These are phyloP conservation scores for Megaustenia siamemsis DNA, from an alignment of 2,888 invertebrate genomes.

Conservation along the genomic window DNA sequence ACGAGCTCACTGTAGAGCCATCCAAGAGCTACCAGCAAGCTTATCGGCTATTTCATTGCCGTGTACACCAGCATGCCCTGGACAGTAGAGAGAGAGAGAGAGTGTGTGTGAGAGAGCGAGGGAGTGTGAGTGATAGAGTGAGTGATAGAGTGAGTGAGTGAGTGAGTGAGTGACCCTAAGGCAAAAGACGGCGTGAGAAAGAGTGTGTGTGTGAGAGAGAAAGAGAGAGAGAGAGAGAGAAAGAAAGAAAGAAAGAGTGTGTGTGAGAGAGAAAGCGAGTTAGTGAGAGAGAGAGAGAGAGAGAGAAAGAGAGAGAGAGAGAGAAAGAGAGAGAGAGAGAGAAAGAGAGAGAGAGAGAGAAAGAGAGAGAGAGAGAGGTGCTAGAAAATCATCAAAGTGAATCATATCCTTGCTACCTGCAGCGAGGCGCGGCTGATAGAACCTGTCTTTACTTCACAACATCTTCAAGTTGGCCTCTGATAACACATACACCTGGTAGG, in stretches of 20 bases:
- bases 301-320: neutral
- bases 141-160: no score
- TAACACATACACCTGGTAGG: no score
- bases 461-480: no score
- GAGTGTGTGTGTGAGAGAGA: neutral
- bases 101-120: neutral
- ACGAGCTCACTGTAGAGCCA: no score
- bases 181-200: neutral
- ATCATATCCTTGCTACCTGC: no score
- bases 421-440: no score
- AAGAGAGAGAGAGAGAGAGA: constrained; percentile 4
- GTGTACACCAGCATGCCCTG: neutral
- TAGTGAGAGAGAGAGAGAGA: neutral
- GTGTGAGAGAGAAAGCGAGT: no score
- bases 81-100: neutral
- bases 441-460: no score
- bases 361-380: neutral
- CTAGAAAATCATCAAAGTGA: no score
- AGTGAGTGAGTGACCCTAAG: neutral
- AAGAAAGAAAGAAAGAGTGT: neutral
- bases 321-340: neutral
- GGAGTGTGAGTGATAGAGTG: neutral
- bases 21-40: no score
- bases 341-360: constrained; percentile 1
- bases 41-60: neutral